Evolutionary conservation across 1,140 invertebrate species (phyloP).

Genomic region (Pseudomyrmex concolor): DNA sequence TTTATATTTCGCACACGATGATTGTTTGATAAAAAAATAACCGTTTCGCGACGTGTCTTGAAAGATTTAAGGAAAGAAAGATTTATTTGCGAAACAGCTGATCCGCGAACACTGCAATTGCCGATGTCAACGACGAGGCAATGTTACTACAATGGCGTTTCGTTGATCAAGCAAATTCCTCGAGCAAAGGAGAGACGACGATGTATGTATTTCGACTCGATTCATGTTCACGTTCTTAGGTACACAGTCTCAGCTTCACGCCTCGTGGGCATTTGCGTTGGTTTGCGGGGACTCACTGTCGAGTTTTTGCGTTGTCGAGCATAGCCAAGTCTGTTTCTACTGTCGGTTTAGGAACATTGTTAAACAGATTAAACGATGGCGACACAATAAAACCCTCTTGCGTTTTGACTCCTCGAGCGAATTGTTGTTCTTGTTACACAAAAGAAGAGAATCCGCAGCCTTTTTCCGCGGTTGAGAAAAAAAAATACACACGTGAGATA

Average conservation of each 20-base stretch:
- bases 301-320: constrained; percentile 59
- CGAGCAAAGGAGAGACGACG: constrained; percentile 12
- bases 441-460: background rate
- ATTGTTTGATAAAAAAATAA: background rate
- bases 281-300: constrained; percentile 31
- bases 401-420: constrained; percentile 61
- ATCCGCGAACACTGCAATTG: background rate
- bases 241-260: constrained; percentile 35
- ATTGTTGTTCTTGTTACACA: background rate
- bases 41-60: background rate
- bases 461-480: background rate
- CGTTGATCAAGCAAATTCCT: constrained; percentile 42
- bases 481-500: background rate
- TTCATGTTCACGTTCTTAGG: background rate
- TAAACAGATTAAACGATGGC: constrained; percentile 64
- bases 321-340: background rate
- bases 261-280: constrained; percentile 64
- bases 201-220: background rate
- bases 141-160: constrained; percentile 14
- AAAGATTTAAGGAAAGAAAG: background rate
- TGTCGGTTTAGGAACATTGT: constrained; percentile 30
- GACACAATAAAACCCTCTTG: constrained; percentile 37
- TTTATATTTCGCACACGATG: background rate
- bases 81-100: constrained; percentile 10
- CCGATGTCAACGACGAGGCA: background rate